Percentiles rank a stretch among this genome's conserved stretches.
Conservation (phyloP, 2,888 invertebrate genomes). For the Iselma pallidipennis region DNA sequence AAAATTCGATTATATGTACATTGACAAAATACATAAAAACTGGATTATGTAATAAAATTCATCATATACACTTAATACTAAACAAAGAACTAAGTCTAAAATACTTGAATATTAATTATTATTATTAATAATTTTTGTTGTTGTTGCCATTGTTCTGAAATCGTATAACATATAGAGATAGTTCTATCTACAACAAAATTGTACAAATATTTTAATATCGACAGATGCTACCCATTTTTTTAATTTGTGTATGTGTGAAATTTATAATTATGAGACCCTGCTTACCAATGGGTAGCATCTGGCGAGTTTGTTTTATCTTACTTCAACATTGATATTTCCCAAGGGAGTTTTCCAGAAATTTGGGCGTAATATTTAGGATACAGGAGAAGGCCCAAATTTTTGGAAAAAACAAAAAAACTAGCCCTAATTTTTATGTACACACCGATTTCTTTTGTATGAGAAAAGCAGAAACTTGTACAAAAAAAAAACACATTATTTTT, state of each 20-base stretch:
- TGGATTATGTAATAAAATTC: slow-evolving; percentile 42
- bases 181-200: slow-evolving; percentile 48
- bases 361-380: too few relatives aligned
- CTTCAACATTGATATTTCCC: background rate
- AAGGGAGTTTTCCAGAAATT: background rate
- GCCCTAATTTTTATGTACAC: background rate
- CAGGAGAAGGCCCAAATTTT: background rate
- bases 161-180: slow-evolving; percentile 33
- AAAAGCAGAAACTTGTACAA: slow-evolving; percentile 15
- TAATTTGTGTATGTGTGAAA: slow-evolving; percentile 45
- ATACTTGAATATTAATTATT: slow-evolving; percentile 38
- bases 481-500: slow-evolving; percentile 27
- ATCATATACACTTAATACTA: slow-evolving; percentile 46
- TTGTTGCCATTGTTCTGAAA: too few relatives aligned
- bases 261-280: slow-evolving; percentile 57
- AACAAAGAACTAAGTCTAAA: slow-evolving; percentile 45
- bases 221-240: slow-evolving; percentile 50
- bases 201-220: slow-evolving; percentile 42
- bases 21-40: slow-evolving; percentile 43
- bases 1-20: slow-evolving; percentile 48
- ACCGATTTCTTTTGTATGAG: background rate
- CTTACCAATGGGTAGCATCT: slow-evolving; percentile 54
- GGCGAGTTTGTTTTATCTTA: slow-evolving; percentile 36
- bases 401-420: too few relatives aligned
- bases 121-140: slow-evolving; percentile 36